phyloP scores from a whole-genome alignment of 2,888 invertebrate species.

The Oscheius sp. region DNA sequence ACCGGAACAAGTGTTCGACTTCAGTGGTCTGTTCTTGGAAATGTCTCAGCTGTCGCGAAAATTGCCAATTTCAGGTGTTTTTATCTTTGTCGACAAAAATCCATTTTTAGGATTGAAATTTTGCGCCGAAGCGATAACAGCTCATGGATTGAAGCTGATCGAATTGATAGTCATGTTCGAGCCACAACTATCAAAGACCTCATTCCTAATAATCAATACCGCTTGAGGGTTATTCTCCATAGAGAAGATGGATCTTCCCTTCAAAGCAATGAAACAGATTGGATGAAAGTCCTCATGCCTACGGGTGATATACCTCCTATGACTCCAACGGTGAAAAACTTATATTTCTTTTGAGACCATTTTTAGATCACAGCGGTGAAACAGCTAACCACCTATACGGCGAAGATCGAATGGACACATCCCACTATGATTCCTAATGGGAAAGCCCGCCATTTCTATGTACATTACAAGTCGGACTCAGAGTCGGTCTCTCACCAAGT shows the following conservation, averaged over 20 bases:
- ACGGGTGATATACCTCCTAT: constrained; percentile 41
- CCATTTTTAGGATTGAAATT: constrained; percentile 37
- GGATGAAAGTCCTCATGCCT: constrained; percentile 42
- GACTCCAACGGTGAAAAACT: constrained; percentile 35
- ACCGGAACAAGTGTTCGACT: constrained; percentile 50
- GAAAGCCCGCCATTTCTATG: constrained; percentile 43
- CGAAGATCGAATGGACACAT: constrained; percentile 53
- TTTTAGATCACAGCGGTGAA: constrained; percentile 47
- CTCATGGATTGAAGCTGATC: constrained; percentile 50
- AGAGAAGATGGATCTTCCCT: constrained; percentile 40
- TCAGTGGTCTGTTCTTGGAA: constrained; percentile 50
- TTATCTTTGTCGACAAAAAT: constrained; percentile 4
- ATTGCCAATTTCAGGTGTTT: constrained; percentile 43
- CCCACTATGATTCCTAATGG: constrained; percentile 38
- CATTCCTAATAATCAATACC: constrained; percentile 46
- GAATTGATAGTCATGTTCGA: constrained; percentile 56
- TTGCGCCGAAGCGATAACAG: constrained; percentile 33
- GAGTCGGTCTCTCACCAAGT: constrained; percentile 15
- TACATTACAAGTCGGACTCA: constrained; percentile 34
- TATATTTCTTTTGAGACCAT: neutral
- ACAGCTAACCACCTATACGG: constrained; percentile 38
- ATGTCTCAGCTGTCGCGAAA: constrained; percentile 36
- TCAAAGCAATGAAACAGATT: constrained; percentile 36
- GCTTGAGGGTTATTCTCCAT: constrained; percentile 47
- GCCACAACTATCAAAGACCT: constrained; percentile 57